These are phyloP conservation scores for Eospalax fontanierii DNA, from an alignment of 2,797 vertebrate species.

Conservation along the genomic window DNA sequence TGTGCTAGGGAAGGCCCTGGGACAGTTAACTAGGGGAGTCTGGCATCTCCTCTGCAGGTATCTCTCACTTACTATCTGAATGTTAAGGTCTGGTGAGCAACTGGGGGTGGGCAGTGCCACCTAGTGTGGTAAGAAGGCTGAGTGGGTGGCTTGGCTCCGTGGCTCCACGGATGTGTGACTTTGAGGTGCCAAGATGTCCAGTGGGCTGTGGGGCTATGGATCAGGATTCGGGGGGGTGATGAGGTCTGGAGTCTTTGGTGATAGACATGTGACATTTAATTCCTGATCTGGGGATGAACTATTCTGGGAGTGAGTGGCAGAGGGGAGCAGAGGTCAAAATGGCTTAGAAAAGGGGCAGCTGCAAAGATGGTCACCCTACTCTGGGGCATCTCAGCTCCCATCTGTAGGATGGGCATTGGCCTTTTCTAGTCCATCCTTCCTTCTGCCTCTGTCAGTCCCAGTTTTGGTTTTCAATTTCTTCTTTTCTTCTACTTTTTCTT, in stretches of 20 bases:
- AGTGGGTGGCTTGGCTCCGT: not conserved
- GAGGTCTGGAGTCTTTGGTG: not conserved
- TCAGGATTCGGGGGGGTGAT: not conserved
- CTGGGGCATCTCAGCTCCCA: not conserved
- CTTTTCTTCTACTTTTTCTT: not conserved
- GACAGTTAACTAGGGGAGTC: not conserved
- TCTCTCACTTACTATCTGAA: not conserved
- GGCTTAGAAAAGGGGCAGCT: not conserved
- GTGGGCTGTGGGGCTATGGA: not conserved
- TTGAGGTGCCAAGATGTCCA: not conserved
- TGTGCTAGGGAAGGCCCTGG: accelerated
- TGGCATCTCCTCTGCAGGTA: not conserved
- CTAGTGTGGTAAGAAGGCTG: not conserved
- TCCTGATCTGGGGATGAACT: not conserved
- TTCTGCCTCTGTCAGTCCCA: not conserved
- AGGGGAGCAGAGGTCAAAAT: not conserved
- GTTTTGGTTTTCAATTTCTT: too few relatives aligned
- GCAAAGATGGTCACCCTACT: not conserved
- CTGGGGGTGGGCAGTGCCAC: not conserved
- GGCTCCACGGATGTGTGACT: not conserved
- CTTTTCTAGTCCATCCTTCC: not conserved
- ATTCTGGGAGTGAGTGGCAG: not conserved
- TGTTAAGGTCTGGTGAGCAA: not conserved
- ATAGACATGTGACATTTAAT: not conserved
- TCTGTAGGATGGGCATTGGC: not conserved